Percentiles rank a stretch among this genome's conserved stretches.
phyloP scores from a whole-genome alignment of 2,888 invertebrate genomes.

The Drosophila helvetica region DNA sequence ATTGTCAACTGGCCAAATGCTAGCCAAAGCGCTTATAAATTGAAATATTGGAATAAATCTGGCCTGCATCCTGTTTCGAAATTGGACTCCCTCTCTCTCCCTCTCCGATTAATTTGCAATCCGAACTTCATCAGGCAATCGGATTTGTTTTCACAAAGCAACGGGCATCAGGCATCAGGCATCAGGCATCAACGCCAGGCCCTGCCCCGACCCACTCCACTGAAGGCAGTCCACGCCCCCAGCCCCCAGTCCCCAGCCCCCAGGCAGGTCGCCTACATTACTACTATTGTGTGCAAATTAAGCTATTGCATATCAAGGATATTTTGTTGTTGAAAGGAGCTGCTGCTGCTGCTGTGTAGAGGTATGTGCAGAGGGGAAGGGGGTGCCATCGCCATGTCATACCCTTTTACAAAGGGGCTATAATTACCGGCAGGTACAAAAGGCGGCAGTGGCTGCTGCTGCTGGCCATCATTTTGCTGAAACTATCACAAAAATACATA shows the following conservation, averaged over 20 bases:
- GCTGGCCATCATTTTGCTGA: not conserved
- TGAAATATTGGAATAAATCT: not conserved
- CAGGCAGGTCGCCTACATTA: not conserved
- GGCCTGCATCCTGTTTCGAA: not conserved
- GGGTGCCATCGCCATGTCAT: not conserved
- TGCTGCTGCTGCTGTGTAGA: not conserved
- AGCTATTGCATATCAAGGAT: conserved; percentile 2
- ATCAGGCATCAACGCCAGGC: not conserved
- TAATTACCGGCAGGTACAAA: not conserved
- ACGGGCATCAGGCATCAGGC: not conserved
- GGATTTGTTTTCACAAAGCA: not conserved
- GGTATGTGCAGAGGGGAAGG: not conserved
- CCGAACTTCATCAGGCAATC: not conserved
- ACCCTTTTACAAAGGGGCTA: not conserved
- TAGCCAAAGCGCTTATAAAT: not conserved
- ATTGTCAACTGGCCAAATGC: not conserved
- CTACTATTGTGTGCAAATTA: conserved; percentile 9
- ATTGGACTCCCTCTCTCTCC: not conserved
- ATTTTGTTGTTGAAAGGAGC: conserved; percentile 1
- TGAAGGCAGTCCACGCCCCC: not conserved
- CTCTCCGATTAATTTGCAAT: not conserved
- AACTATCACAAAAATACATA: not conserved
- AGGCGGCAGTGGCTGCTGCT: not conserved
- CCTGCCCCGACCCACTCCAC: not conserved
- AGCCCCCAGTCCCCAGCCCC: no score